These are phyloP conservation scores for Lasioglossum lativentre DNA, from an alignment of 2,888 invertebrate species.

Conservation along the genomic window DNA sequence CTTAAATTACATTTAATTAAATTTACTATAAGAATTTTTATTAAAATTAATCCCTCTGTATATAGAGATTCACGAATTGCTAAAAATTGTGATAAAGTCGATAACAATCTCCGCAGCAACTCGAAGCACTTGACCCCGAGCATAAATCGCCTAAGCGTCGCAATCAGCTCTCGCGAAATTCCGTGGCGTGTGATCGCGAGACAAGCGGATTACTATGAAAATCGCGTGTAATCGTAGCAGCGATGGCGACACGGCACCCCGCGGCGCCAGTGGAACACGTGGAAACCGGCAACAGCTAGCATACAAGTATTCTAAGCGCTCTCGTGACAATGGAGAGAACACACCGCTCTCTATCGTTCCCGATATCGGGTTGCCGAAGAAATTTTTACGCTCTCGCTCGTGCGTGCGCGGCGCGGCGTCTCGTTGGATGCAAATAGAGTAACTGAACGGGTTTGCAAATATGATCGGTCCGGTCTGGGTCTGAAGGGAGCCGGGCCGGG, in stretches of 20 bases:
- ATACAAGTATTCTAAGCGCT: background rate
- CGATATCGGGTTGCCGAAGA: conserved; percentile 23
- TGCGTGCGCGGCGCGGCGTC: conserved; percentile 9
- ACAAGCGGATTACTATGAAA: conserved; percentile 33
- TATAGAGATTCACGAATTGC: too few relatives aligned
- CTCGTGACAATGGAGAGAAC: conserved; percentile 15
- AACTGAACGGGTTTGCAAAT: conserved; percentile 62
- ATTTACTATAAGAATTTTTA: too few relatives aligned
- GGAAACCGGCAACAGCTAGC: conserved; percentile 21
- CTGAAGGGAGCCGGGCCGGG: conserved; percentile 18
- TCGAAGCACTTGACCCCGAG: background rate
- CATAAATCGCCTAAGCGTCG: background rate
- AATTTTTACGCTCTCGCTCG: conserved; percentile 28
- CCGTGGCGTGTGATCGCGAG: background rate
- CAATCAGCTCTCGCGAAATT: background rate
- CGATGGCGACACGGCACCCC: conserved; percentile 25
- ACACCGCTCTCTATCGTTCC: conserved; percentile 17
- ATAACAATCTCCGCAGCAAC: background rate
- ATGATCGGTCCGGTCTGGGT: conserved; percentile 42
- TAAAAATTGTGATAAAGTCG: background rate
- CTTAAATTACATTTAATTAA: too few relatives aligned
- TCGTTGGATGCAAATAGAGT: conserved; percentile 43
- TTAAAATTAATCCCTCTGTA: too few relatives aligned
- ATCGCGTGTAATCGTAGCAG: conserved; percentile 39
- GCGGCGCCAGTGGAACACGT: conserved; percentile 10